Evolutionary conservation across 2,113 vertebrate species (phyloP).

Genomic region (Fregetta grallaria): DNA sequence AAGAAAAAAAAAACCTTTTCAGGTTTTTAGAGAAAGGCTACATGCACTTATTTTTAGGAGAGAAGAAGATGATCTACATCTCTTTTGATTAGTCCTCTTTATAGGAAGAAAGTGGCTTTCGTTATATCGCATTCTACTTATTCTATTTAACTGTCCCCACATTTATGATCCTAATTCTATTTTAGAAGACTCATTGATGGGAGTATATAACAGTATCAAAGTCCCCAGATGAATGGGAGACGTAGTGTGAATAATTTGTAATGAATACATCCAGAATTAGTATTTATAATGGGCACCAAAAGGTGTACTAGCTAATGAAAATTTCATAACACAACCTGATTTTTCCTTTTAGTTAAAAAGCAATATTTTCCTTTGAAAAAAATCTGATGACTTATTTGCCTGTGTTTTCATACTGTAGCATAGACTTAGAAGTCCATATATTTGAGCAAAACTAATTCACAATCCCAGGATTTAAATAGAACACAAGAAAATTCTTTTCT

Average conservation of each 20-base stretch:
- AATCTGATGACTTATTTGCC: neutral
- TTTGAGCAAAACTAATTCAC: neutral
- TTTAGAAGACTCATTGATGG: neutral
- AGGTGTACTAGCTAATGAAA: neutral
- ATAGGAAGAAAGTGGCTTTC: neutral
- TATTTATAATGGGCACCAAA: neutral
- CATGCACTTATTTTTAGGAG: neutral
- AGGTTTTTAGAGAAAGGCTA: neutral
- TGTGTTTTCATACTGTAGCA: neutral
- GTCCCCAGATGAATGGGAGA: neutral
- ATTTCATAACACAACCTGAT: neutral
- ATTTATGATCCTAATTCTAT: neutral
- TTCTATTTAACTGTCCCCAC: neutral
- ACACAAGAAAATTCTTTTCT: neutral
- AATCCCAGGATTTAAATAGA: neutral
- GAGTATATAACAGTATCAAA: neutral
- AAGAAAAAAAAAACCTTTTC: neutral
- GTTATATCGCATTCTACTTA: neutral
- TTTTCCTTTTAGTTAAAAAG: neutral
- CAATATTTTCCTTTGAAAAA: neutral
- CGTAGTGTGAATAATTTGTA: neutral
- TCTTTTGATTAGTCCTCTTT: neutral
- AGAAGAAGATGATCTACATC: neutral
- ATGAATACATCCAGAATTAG: neutral
- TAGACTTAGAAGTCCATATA: neutral